phyloP scores from a whole-genome alignment of 1,140 invertebrate genomes.

The Eumaeus atala region DNA sequence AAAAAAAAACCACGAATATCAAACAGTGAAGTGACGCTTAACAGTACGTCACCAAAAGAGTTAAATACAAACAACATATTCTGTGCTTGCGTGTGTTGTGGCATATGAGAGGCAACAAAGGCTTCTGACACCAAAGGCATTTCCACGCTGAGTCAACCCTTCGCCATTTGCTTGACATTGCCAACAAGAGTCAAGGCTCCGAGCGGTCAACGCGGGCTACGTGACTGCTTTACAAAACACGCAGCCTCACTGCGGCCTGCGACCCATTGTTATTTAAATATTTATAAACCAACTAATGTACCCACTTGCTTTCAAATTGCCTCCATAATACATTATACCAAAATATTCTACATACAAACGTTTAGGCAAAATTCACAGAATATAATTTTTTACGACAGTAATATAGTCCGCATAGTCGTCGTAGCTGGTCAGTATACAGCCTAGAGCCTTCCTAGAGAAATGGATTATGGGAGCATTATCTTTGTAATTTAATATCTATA shows the following conservation, averaged over 20 bases:
- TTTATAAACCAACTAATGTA: constrained; percentile 10
- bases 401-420: too few species aligned
- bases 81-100: not conserved
- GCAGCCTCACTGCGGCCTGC: constrained; percentile 23
- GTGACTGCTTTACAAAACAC: constrained; percentile 36
- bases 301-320: too few species aligned
- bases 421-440: too few species aligned
- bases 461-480: too few species aligned
- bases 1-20: too few species aligned
- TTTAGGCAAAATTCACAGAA: too few species aligned
- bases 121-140: constrained; percentile 8
- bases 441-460: too few species aligned
- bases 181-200: constrained; percentile 42
- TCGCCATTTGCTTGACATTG: constrained; percentile 51
- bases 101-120: not conserved
- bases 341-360: too few species aligned
- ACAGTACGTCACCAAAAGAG: not conserved
- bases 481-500: too few species aligned
- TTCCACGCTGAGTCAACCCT: constrained; percentile 24
- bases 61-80: constrained; percentile 3
- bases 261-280: constrained; percentile 30
- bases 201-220: constrained; percentile 27
- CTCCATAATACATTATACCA: too few species aligned
- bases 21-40: too few species aligned
- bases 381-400: too few species aligned